phyloP scores from a whole-genome alignment of 1,140 invertebrate genomes.

The Eriocheir sinensis region DNA sequence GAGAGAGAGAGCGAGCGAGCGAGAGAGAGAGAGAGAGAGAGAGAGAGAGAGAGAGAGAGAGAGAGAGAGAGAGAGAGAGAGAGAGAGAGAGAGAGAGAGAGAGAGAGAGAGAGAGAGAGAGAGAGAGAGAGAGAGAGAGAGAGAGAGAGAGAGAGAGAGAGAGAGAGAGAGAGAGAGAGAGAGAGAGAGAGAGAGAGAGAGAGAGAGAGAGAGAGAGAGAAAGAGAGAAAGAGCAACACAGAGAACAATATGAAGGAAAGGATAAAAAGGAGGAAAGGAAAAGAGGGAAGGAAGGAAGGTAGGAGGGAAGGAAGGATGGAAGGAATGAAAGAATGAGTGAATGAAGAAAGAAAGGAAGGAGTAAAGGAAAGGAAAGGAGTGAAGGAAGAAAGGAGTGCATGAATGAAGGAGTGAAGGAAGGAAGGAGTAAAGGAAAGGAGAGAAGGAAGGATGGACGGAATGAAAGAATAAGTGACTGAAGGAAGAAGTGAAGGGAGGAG shows the following conservation, averaged over 20 bases:
- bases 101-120: no score
- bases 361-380: neutral
- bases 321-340: no score
- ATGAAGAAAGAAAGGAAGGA: neutral
- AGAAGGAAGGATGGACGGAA: neutral
- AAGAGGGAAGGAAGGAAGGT: neutral
- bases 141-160: conserved; percentile 48
- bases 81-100: neutral
- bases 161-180: neutral
- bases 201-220: no score
- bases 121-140: conserved; percentile 48
- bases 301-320: neutral
- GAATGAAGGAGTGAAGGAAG: neutral
- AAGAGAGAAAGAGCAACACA: neutral
- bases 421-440: neutral
- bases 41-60: neutral
- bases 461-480: no score
- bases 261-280: neutral
- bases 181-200: no score
- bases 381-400: neutral
- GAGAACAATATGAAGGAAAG: neutral
- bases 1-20: neutral
- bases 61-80: conserved; percentile 10
- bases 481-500: neutral
- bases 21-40: neutral